Evolutionary conservation across 2,797 vertebrate genomes (phyloP).

Genomic region (Gallinago nigripennis): DNA sequence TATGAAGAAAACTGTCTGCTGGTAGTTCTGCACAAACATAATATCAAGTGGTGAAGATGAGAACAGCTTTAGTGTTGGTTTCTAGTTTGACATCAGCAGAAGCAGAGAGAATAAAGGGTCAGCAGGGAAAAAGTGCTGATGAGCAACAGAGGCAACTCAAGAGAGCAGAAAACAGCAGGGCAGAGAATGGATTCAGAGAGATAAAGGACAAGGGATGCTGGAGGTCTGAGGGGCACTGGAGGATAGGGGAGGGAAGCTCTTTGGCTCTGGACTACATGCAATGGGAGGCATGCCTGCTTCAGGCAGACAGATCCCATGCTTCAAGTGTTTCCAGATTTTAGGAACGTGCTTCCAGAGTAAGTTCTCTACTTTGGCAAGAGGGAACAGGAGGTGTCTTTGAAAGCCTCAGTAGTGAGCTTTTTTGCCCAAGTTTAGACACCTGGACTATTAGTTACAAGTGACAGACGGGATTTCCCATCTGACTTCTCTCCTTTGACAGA

Average conservation of each 20-base stretch:
- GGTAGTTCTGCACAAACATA: neutral
- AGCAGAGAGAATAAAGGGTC: neutral
- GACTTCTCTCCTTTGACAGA: neutral
- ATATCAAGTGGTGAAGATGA: neutral
- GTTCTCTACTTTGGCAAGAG: neutral
- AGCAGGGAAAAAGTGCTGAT: neutral
- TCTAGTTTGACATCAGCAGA: neutral
- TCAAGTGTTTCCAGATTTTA: neutral
- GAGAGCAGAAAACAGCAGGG: neutral
- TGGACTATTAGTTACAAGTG: neutral
- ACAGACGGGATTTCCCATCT: neutral
- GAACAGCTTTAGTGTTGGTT: neutral
- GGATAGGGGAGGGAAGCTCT: neutral
- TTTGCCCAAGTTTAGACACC: neutral
- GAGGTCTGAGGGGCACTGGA: neutral
- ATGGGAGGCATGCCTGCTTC: neutral
- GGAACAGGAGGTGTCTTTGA: neutral
- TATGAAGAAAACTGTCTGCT: neutral
- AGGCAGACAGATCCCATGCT: neutral
- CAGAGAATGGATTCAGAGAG: neutral
- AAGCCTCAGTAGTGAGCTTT: neutral
- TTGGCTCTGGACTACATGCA: neutral
- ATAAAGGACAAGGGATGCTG: neutral
- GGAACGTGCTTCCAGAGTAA: neutral
- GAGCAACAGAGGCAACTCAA: neutral